Evolutionary conservation across 2,113 vertebrate genomes (phyloP), one percentile per base, ranked within the genome.

Genomic region (Cyanoderma ruficeps): DNA sequence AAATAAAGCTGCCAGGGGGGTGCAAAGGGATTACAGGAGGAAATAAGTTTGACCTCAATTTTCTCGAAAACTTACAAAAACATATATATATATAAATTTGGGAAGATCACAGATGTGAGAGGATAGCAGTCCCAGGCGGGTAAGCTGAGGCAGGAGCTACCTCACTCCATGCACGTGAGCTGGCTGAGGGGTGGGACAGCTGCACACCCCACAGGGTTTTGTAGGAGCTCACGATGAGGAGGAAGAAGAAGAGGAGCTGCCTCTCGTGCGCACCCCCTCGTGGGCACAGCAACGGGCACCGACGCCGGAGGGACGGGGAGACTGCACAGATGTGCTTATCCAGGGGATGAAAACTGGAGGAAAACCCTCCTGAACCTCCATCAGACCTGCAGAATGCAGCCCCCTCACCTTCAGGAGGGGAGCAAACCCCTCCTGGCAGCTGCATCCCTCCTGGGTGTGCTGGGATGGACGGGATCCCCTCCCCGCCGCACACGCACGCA

Each of bases 31-130:
- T 82, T 96, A 96, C 37, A 83, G 75, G 89, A 94, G 79, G 91
- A 96, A 97, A 92, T 94, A 96, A 97, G 92, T 53, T 76, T 96
- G 97, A 97, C 94, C 96, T 97, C 96, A 97, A 97, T 97, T 97
- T 97, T 96, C 96, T 70, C 60, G 90, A 92, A 94, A 96, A 97
- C 56, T 93, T 88, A 60, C 0, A 3, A 94, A 93, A 94, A 84
- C 16, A 47, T 78, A 44, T 47, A n/a, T 77, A 49, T 81, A 47
- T 69, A 91, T 15, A 94, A 85, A 63, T 55, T 91, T 85, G 50
- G 79, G 68, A 77, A 90, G 78, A 92, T 82, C 89, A 60, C 46
- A 97, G 86, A 93, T 52, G 21, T 0, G 5, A 75, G 63, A 57
- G 39, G 89, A 95, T 35, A 80, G 89, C 56, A 69, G 69, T 9